Percentiles rank a stretch among this genome's conserved stretches.
Evolutionary conservation across 2,113 vertebrate genomes (phyloP).

Genomic region (Dipodomys ordii): DNA sequence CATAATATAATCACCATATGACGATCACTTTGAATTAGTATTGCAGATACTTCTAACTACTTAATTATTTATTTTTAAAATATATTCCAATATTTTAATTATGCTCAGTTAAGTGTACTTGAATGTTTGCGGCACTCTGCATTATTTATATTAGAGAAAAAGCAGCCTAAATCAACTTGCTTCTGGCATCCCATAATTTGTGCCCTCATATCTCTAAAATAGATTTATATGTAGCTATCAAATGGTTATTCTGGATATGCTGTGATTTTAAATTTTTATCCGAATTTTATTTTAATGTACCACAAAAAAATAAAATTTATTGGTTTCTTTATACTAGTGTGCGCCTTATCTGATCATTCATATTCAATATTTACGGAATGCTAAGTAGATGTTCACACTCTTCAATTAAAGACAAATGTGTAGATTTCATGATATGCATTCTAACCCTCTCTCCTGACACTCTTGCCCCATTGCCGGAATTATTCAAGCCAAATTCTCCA

Average conservation of each 20-base stretch:
- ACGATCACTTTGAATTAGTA: conserved; percentile 82
- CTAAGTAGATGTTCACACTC: conserved; percentile 69
- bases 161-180: conserved; percentile 82
- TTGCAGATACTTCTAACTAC: conserved; percentile 82
- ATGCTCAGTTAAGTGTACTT: conserved; percentile 83
- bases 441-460: neutral
- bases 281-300: conserved; percentile 82
- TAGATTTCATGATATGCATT: neutral
- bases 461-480: conserved; percentile 1
- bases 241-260: conserved; percentile 78
- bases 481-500: neutral
- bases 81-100: conserved; percentile 86
- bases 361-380: conserved; percentile 79
- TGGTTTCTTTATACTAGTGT: conserved; percentile 74
- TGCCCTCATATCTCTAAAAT: conserved; percentile 78
- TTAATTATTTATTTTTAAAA: conserved; percentile 86
- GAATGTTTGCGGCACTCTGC: conserved; percentile 82
- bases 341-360: conserved; percentile 77
- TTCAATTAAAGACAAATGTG: conserved; percentile 64
- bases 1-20: conserved; percentile 79
- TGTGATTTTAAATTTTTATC: conserved; percentile 84
- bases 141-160: conserved; percentile 84
- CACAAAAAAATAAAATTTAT: conserved; percentile 82
- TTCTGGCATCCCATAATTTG: conserved; percentile 81
- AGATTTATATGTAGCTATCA: conserved; percentile 83